Base-by-base conservation (phyloP, 1,140 invertebrate genomes). In the Akabosia matsudoensis region DNA sequence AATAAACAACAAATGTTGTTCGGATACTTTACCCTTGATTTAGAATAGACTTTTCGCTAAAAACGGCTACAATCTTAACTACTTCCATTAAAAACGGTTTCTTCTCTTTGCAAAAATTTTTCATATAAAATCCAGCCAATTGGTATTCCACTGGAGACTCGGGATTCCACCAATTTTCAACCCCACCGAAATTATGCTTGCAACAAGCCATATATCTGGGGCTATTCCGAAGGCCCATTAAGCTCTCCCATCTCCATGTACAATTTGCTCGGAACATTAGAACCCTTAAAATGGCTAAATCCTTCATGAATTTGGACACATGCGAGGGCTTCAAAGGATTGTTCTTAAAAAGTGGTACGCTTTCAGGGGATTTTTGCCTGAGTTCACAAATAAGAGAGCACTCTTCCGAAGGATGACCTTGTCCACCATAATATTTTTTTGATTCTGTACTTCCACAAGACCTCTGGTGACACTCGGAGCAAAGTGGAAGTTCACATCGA, bases 211-310 rank as follows among this genome's bases (percentile, higher is more conserved):
- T 7, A 22, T 16, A 56, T 56, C 54, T 56, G 22, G 54, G 54
- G 24, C 54, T 56, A 22, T 56, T 56, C n/a, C 54, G 14, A 13
- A 56, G 54, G 3, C 13, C 54, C 7, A 56, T 16, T 3, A 56
- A 31, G 26, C 18, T 28, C 30, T 26, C 1, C 33, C 74, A 74
- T 7, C 64, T 14, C 16, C 54, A 33, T 1, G 4, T 3, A 37
- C 34, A 37, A 4, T 31, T 34, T 34, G 56, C 34, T 34, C 37
- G 54, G 0, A 74, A 30, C 10, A 74, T 33, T 3, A 74, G 31
- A 16, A 61, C 56, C 2, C 74, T 54, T 13, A 74, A 31, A 24
- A 74, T 37, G 18, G 52, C 18, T 13, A 74, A 64, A 67, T 74
- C 74, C 22, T 67, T 74, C 2, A 74, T 67, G 0, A 74, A 33